Evolutionary conservation across 2,888 invertebrate genomes (phyloP), one percentile per base, ranked within the genome.

Genomic region (Lithophane ornitopus): DNA sequence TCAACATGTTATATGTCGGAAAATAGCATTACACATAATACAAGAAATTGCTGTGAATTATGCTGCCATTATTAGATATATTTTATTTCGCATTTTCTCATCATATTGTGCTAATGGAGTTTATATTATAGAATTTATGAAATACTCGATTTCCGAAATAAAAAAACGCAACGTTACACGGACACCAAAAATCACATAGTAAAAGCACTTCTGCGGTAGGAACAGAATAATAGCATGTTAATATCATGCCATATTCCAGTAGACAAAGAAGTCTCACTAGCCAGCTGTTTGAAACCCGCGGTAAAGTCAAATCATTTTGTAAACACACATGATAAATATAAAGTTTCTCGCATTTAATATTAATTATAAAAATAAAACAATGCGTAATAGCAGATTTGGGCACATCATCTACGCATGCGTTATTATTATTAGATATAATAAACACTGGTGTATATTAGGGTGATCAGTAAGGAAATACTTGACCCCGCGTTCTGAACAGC

Each of bases 281-380:
- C 71, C 39, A 68, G 70, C 82, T 73, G 78, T 74, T 77, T 77
- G 56, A 70, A 72, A 81, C 77, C 68, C 85, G 74, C 49, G 72
- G 81, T 81, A 12, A 74, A 80, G 65, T 70, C n/a, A 70, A 52
- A 61, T 41, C 11, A 26, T 39, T 16, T 28, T 0, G 26, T 41
- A 54, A 58, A 62, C 22, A 70, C 41, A 65, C 65, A 56, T 49
- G 12, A 22, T 39, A 19, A 49, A 58, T 66, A 63, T 12, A 41
- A 7, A 58, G 16, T 52, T 65, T 19, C 16, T 72, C 67, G 66
- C 70, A 76, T 77, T 44, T 54, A 41, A 49, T 56, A 58, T 46
- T 22, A 22, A 22, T 52, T 28, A 34, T 56, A 52, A 76, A 70
- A 3, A 28, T 46, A 56, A 67, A 70, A 39, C 44, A 62, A 44